Percentiles rank a stretch among this genome's conserved stretches.
Evolutionary conservation across 2,888 invertebrate genomes (phyloP).

Genomic region (Catocala nupta): DNA sequence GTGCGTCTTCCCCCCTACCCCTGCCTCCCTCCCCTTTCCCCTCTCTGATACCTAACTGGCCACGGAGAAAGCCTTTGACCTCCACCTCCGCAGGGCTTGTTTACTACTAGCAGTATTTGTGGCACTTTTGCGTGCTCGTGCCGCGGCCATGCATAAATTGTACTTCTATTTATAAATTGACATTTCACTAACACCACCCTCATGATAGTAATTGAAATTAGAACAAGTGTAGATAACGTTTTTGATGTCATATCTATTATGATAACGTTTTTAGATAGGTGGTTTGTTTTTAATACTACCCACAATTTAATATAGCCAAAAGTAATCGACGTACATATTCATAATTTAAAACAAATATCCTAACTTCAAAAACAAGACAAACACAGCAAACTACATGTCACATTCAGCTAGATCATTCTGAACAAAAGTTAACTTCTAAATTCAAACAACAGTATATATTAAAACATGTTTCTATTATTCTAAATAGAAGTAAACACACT

Average conservation of each 20-base stretch:
- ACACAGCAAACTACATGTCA: too few species aligned
- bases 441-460: constrained; percentile 28
- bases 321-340: too few species aligned
- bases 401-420: not conserved
- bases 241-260: not conserved
- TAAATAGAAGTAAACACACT: constrained; percentile 53
- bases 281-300: too few species aligned
- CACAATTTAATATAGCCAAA: too few species aligned
- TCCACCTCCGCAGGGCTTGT: constrained; percentile 71
- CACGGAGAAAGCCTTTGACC: constrained; percentile 84
- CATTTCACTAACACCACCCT: constrained; percentile 27
- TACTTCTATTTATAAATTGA: constrained; percentile 48
- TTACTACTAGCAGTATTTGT: constrained; percentile 68
- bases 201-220: constrained; percentile 21
- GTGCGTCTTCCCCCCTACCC: constrained; percentile 60
- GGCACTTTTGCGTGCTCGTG: constrained; percentile 64
- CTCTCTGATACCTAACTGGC: constrained; percentile 63
- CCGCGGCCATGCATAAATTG: constrained; percentile 48
- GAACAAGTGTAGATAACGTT: constrained; percentile 15
- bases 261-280: too few species aligned
- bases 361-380: not conserved
- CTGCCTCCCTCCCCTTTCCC: constrained; percentile 54
- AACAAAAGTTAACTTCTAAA: constrained; percentile 10
- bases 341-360: not conserved
- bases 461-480: constrained; percentile 47